Conservation (phyloP, 2,797 vertebrate genomes). For the Gephyroberyx darwinii region DNA sequence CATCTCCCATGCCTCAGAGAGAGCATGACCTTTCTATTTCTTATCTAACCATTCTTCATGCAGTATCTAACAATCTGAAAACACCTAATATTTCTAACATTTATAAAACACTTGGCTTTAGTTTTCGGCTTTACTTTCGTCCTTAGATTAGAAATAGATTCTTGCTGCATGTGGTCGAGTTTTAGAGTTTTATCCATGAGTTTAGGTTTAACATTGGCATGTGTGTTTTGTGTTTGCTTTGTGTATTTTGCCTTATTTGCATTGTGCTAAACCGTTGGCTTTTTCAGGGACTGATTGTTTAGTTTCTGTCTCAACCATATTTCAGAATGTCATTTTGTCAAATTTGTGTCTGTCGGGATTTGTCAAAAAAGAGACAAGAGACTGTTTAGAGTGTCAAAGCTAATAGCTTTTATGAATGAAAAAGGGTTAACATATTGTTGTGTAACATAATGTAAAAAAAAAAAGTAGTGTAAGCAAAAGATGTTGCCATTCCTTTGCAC, state of each 20-base stretch:
- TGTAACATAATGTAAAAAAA: background rate
- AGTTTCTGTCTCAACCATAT: background rate
- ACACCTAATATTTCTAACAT: constrained; percentile 40
- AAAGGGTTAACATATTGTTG: background rate
- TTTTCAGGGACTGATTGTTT: constrained; percentile 2
- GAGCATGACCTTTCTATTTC: constrained; percentile 52
- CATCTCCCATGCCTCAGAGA: constrained; percentile 63
- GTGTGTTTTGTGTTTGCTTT: constrained; percentile 15
- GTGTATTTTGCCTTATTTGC: constrained; percentile 66
- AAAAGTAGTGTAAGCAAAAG: background rate
- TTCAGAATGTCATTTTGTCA: background rate
- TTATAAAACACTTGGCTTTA: constrained; percentile 33
- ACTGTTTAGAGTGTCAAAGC: background rate
- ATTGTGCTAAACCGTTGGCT: constrained; percentile 25
- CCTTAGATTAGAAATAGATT: constrained; percentile 27
- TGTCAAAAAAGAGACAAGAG: background rate
- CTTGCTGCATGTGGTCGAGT: constrained; percentile 19
- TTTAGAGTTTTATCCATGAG: constrained; percentile 22
- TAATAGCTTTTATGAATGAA: background rate
- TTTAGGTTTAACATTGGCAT: constrained; percentile 15
- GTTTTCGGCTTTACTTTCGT: constrained; percentile 28
- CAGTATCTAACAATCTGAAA: constrained; percentile 56
- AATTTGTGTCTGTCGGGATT: constrained; percentile 9
- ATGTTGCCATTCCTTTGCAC: constrained; percentile 15
- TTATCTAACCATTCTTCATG: constrained; percentile 59